A percentile compares a stretch with the other conserved stretches of the same genome.
phyloP scores from a whole-genome alignment of 2,113 vertebrate species.

The Notarius quadriscutis region DNA sequence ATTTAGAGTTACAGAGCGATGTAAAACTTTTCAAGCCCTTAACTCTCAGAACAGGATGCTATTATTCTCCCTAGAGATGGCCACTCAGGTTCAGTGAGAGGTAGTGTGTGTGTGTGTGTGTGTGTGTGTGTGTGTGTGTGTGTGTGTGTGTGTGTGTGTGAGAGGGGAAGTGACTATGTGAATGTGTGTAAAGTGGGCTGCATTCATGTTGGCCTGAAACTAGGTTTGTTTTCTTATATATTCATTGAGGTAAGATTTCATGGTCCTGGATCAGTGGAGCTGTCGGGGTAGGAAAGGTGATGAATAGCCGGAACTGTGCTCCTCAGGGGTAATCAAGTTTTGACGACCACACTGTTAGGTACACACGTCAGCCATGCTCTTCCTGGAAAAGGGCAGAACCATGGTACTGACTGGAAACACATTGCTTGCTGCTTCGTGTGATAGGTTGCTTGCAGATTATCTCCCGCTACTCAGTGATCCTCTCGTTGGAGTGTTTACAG shows the following conservation, averaged over 20 bases:
- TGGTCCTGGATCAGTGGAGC: neutral
- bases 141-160: neutral
- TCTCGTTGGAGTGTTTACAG: neutral
- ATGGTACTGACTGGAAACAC: slow-evolving; percentile 48
- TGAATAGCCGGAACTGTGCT: neutral
- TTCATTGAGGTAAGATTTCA: neutral
- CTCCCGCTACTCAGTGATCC: neutral
- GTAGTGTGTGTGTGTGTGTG: neutral
- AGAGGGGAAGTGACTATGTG: neutral
- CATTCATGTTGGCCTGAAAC: neutral
- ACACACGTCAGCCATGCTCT: slow-evolving; percentile 53
- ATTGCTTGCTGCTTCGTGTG: slow-evolving; percentile 50
- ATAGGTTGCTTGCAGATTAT: slow-evolving; percentile 42
- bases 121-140: too few species aligned
- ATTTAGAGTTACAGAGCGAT: neutral
- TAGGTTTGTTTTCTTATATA: neutral
- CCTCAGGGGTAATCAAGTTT: slow-evolving; percentile 54
- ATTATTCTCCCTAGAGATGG: slow-evolving; percentile 17
- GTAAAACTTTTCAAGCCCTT: slow-evolving; percentile 21
- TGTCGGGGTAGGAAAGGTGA: neutral
- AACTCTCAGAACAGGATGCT: slow-evolving; percentile 24
- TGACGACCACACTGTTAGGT: slow-evolving; percentile 55
- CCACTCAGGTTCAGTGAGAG: slow-evolving; percentile 15
- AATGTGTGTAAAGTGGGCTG: neutral
- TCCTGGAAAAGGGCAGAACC: slow-evolving; percentile 60